Percentiles rank a stretch among this genome's conserved stretches.
Evolutionary conservation across 1,140 invertebrate genomes (phyloP).

Genomic region (Calycopis cecrops): DNA sequence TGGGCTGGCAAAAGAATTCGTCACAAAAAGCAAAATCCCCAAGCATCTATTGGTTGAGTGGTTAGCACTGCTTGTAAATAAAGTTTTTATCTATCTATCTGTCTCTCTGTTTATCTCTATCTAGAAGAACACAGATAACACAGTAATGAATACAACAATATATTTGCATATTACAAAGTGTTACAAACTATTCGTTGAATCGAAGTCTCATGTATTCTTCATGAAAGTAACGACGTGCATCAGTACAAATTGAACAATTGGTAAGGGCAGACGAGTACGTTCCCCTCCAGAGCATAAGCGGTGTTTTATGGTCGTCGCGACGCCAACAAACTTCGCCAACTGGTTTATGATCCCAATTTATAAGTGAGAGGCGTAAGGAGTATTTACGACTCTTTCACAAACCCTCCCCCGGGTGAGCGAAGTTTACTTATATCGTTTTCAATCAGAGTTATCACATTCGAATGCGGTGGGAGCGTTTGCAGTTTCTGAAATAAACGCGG

Average conservation of each 20-base stretch:
- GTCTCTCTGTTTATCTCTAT: no score
- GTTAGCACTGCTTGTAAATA: neutral
- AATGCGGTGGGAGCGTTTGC: neutral
- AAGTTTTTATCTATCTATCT: neutral
- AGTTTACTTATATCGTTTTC: constrained; percentile 40
- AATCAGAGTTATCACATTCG: constrained; percentile 21
- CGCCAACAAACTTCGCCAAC: constrained; percentile 70
- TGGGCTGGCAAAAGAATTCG: neutral
- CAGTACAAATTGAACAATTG: constrained; percentile 53
- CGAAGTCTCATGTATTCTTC: no score
- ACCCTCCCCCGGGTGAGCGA: constrained; percentile 47
- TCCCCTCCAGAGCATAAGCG: constrained; percentile 51
- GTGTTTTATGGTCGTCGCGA: constrained; percentile 68
- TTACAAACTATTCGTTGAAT: no score
- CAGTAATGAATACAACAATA: no score
- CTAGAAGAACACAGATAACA: no score
- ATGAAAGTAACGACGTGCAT: constrained; percentile 18
- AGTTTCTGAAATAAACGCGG: neutral
- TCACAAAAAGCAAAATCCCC: no score
- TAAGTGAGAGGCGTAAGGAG: constrained; percentile 66
- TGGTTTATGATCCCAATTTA: constrained; percentile 74
- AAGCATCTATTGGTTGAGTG: neutral
- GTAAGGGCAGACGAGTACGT: constrained; percentile 17
- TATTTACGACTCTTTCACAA: constrained; percentile 71
- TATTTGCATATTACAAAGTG: no score